Evolutionary conservation across 1,140 invertebrate species (phyloP).

Genomic region (roundworm (Caenorhabditis elegans)): WBcel235 BX284604.4:384001-384500

Average conservation of each 20-base stretch:
- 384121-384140: slow-evolving; percentile 54
- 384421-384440: no score
- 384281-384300: not conserved
- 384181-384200: slow-evolving; percentile 57
- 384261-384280: not conserved
- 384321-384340: not conserved
- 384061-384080: no score
- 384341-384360: not conserved
- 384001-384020: no score
- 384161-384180: slow-evolving; percentile 60
- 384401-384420: no score
- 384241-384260: not conserved
- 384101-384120: no score
- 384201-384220: slow-evolving; percentile 49
- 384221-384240: slow-evolving; percentile 8
- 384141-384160: slow-evolving; percentile 63
- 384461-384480: no score
- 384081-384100: no score
- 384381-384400: not conserved
- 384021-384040: no score
- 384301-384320: not conserved
- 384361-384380: not conserved
- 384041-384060: no score
- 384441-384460: no score
- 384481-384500: no score